Conservation (phyloP, 2,113 vertebrate genomes). For the Bucco capensis region DNA sequence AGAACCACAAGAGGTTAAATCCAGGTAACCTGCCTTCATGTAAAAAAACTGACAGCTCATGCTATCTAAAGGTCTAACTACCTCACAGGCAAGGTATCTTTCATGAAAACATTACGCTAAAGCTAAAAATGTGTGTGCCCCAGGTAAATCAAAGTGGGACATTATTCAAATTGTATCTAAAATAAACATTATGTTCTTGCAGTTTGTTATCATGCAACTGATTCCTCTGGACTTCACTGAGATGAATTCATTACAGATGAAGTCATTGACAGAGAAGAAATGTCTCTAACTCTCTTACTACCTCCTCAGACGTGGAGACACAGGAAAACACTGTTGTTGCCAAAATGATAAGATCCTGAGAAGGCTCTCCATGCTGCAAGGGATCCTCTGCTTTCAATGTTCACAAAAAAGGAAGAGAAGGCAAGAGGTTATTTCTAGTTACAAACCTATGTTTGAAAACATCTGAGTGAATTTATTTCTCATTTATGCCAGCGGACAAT, state of each 20-base stretch:
- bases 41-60: not conserved
- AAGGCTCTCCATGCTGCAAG: conserved; percentile 18
- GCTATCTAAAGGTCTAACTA: not conserved
- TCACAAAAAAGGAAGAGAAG: not conserved
- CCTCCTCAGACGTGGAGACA: conserved; percentile 74
- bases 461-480: not conserved
- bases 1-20: not conserved
- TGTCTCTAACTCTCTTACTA: not conserved
- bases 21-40: not conserved
- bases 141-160: not conserved
- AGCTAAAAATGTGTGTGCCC: not conserved
- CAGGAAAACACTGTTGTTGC: conserved; percentile 74
- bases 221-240: not conserved
- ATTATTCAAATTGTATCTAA: not conserved
- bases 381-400: conserved; percentile 23
- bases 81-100: not conserved
- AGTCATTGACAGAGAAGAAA: conserved; percentile 1
- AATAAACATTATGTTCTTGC: too few species aligned
- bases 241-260: not conserved
- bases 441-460: not conserved
- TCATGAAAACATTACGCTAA: not conserved
- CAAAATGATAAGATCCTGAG: conserved; percentile 73
- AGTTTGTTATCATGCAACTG: not conserved
- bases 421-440: not conserved
- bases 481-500: not conserved